A percentile compares a stretch with the other conserved stretches of the same genome.
Evolutionary conservation across 2,888 invertebrate species (phyloP).

Genomic region (Drosophila paucipuncta): DNA sequence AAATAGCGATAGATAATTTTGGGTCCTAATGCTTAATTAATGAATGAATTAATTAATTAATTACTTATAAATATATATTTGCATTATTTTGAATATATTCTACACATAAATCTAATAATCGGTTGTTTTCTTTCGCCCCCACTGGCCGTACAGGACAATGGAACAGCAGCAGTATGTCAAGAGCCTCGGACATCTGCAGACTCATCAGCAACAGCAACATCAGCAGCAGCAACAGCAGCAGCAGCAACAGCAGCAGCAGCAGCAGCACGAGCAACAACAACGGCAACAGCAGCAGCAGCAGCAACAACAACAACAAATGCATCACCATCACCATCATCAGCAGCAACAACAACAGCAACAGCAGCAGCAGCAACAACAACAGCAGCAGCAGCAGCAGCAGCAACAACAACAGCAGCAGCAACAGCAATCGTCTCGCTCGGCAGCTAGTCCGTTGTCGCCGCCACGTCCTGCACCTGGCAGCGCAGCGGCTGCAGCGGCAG

Average conservation of each 20-base stretch:
- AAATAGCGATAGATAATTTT: too few relatives aligned
- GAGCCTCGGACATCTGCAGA: slow-evolving; percentile 80
- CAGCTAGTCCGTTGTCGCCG: slow-evolving; percentile 85
- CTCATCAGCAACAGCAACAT: slow-evolving; percentile 71
- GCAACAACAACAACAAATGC: slow-evolving; percentile 68
- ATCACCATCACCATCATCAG: slow-evolving; percentile 73
- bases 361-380: slow-evolving; percentile 70
- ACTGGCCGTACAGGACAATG: slow-evolving; percentile 84
- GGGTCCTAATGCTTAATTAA: too few relatives aligned
- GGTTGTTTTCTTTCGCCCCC: slow-evolving; percentile 69
- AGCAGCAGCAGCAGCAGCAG: slow-evolving; percentile 75
- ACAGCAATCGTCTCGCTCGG: slow-evolving; percentile 83
- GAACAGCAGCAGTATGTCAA: slow-evolving; percentile 84
- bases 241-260: slow-evolving; percentile 69
- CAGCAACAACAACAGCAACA: slow-evolving; percentile 71
- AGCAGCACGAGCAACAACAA: slow-evolving; percentile 63
- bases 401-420: slow-evolving; percentile 75
- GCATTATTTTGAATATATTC: too few relatives aligned
- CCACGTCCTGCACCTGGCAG: slow-evolving; percentile 83
- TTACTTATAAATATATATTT: too few relatives aligned
- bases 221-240: slow-evolving; percentile 84
- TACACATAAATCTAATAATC: slow-evolving; percentile 82
- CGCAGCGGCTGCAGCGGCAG: slow-evolving; percentile 81
- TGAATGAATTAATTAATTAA: too few relatives aligned
- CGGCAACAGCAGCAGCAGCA: slow-evolving; percentile 75